Evolutionary conservation across 2,797 vertebrate genomes (phyloP).

Genomic region (Leuciscus waleckii): DNA sequence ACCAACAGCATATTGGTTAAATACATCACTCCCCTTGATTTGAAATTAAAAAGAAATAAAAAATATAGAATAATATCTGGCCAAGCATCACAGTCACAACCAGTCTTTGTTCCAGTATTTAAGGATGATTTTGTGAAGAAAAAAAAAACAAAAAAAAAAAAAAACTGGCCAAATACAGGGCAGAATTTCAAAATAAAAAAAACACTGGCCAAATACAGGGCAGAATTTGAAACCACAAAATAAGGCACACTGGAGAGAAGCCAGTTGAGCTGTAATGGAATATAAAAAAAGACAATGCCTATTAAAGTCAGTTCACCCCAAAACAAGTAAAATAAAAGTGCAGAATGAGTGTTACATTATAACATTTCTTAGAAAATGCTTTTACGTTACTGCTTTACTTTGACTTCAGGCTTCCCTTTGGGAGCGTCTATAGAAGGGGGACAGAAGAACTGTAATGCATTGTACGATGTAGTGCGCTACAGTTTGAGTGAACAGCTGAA

Average conservation of each 20-base stretch:
- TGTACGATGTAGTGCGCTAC: neutral
- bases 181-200: conserved; percentile 52
- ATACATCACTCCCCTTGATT: neutral
- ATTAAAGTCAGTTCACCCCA: neutral
- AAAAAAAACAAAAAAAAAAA: too few species aligned
- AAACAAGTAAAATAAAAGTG: conserved; percentile 13
- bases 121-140: neutral
- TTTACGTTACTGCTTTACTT: neutral
- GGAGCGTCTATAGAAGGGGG: neutral
- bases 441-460: neutral
- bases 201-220: conserved; percentile 14
- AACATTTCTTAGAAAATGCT: neutral
- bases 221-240: conserved; percentile 47
- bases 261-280: neutral
- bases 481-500: neutral
- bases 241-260: conserved; percentile 52
- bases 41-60: neutral
- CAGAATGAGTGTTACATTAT: neutral
- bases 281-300: neutral
- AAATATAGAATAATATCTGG: neutral
- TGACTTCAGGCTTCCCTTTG: neutral
- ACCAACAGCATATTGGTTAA: neutral
- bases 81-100: neutral
- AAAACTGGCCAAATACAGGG: conserved; percentile 15
- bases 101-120: conserved; percentile 14